These are phyloP conservation scores for Prosapia bicincta DNA, from an alignment of 2,888 invertebrate genomes.

Conservation along the genomic window DNA sequence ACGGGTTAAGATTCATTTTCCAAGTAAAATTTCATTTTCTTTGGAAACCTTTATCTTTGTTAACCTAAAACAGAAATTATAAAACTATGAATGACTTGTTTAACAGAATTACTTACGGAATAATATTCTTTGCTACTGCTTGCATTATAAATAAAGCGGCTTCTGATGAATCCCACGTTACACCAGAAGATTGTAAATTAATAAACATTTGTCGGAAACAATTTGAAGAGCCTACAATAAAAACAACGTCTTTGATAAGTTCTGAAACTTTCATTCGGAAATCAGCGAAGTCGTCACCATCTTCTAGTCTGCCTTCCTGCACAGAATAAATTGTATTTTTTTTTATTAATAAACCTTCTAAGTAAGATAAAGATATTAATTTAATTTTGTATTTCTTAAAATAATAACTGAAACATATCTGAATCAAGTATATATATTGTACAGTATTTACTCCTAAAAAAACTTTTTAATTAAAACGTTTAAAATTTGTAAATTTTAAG, in stretches of 20 bases:
- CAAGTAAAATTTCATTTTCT: too few relatives aligned
- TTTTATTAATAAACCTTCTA: too few relatives aligned
- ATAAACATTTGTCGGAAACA: constrained; percentile 91
- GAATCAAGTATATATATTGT: too few relatives aligned
- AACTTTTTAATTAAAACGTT: too few relatives aligned
- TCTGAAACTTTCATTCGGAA: constrained; percentile 87
- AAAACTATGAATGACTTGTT: background rate
- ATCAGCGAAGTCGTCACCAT: constrained; percentile 80
- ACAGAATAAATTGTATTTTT: too few relatives aligned
- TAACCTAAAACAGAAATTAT: background rate
- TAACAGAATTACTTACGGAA: constrained; percentile 77
- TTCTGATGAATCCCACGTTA: constrained; percentile 91
- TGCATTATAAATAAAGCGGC: constrained; percentile 94
- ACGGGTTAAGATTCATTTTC: too few relatives aligned
- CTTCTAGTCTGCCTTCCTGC: constrained; percentile 73
- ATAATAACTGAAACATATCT: too few relatives aligned
- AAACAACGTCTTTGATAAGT: constrained; percentile 93
- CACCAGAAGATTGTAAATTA: constrained; percentile 64
- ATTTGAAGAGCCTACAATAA: constrained; percentile 89
- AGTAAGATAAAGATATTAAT: too few relatives aligned
- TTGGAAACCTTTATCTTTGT: too few relatives aligned
- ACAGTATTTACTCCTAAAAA: too few relatives aligned
- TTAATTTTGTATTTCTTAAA: too few relatives aligned
- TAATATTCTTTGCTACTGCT: constrained; percentile 88
- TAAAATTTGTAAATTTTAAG: too few relatives aligned